Evolutionary conservation across 2,797 vertebrate species (phyloP).

Genomic region (Margarornis squamiger): DNA sequence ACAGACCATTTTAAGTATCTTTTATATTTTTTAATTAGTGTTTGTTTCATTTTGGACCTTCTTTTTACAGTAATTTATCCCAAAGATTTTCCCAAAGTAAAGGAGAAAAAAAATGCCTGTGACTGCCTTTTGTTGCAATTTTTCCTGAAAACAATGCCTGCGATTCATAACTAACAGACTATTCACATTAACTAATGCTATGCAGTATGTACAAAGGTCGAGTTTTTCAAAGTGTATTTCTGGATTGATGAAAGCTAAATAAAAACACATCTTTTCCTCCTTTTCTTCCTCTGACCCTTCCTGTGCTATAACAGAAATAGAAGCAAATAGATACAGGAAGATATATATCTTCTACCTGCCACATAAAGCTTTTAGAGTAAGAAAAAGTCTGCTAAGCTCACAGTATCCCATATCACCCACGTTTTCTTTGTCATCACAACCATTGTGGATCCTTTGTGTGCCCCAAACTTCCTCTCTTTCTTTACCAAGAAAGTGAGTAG

Average conservation of each 20-base stretch:
- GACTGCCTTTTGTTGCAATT: not conserved
- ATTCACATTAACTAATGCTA: not conserved
- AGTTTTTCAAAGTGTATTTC: not conserved
- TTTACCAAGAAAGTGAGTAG: not conserved
- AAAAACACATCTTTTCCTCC: not conserved
- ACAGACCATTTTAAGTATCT: not conserved
- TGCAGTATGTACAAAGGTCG: not conserved
- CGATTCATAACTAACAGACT: not conserved
- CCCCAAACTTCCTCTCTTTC: not conserved
- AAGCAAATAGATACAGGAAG: not conserved
- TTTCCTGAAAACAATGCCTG: not conserved
- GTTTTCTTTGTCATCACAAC: not conserved
- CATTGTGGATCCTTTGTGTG: not conserved
- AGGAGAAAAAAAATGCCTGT: not conserved
- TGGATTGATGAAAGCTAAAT: not conserved
- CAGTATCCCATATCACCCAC: fast-evolving
- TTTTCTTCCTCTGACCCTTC: not conserved
- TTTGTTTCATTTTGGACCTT: not conserved
- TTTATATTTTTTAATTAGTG: not conserved
- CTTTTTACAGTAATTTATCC: not conserved
- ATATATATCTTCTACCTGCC: not conserved
- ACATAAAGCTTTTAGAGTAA: not conserved
- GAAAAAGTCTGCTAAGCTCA: not conserved
- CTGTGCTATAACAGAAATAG: not conserved
- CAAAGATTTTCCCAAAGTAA: not conserved